A percentile compares a stretch with the other conserved stretches of the same genome.
phyloP scores from a whole-genome alignment of 1,140 invertebrate species.

The Stegodyphus dumicola region DNA sequence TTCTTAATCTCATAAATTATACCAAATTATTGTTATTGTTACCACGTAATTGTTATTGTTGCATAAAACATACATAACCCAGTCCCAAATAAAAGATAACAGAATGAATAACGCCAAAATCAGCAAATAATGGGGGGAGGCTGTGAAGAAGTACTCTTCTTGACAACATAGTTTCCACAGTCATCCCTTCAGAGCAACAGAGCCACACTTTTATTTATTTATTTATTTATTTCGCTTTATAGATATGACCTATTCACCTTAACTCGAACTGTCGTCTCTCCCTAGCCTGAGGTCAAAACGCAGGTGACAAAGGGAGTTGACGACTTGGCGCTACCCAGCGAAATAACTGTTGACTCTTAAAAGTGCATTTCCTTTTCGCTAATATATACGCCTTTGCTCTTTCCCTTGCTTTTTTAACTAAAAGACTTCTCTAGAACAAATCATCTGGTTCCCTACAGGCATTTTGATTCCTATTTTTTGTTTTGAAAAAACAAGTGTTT shows the following conservation, averaged over 20 bases:
- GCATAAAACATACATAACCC: too few relatives aligned
- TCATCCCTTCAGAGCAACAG: not conserved
- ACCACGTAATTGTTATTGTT: too few relatives aligned
- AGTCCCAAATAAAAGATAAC: too few relatives aligned
- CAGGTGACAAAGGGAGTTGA: conserved; percentile 49
- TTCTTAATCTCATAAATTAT: too few relatives aligned
- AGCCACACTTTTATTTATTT: not conserved
- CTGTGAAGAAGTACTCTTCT: not conserved
- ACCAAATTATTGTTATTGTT: too few relatives aligned
- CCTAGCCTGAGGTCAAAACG: conserved; percentile 44
- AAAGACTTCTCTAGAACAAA: too few relatives aligned
- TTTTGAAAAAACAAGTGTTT: too few relatives aligned
- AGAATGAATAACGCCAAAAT: too few relatives aligned
- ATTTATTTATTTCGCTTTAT: conserved; percentile 32
- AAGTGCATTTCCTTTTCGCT: not conserved
- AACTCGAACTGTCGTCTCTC: conserved; percentile 28
- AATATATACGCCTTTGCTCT: too few relatives aligned
- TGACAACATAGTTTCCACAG: conserved; percentile 23
- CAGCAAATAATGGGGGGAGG: too few relatives aligned
- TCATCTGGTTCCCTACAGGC: too few relatives aligned
- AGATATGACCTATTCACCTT: conserved; percentile 41
- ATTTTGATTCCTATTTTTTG: not conserved
- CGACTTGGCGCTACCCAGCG: conserved; percentile 15
- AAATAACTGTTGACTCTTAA: conserved; percentile 23
- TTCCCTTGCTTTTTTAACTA: too few relatives aligned